phyloP scores from a whole-genome alignment of 2,113 vertebrate genomes.

The Cnemophilus loriae region DNA sequence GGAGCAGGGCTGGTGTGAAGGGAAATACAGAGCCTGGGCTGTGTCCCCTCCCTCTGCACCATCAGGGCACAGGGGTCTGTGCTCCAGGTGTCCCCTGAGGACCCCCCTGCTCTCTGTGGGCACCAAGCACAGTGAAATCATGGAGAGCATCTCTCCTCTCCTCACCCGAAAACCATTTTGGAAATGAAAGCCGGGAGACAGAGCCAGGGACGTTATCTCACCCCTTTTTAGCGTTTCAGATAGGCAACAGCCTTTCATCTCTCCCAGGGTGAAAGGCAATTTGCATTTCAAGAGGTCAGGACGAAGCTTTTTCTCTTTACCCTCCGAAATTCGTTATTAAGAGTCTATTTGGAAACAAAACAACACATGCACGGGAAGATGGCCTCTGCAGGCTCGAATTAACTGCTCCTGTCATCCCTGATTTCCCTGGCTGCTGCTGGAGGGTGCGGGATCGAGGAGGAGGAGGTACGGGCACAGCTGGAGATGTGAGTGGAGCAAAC shows the following conservation, averaged over 20 bases:
- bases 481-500: background rate
- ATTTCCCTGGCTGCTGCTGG: background rate
- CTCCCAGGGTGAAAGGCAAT: background rate
- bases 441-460: background rate
- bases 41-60: background rate
- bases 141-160: background rate
- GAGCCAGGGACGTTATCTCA: background rate
- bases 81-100: background rate
- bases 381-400: background rate
- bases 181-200: background rate
- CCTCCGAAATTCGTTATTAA: background rate
- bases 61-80: fast-evolving
- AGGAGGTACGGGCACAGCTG: fast-evolving
- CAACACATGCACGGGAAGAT: background rate
- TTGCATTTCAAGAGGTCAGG: conserved; percentile 41
- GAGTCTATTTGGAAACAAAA: conserved; percentile 2
- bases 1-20: background rate
- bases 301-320: background rate
- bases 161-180: background rate
- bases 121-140: fast-evolving
- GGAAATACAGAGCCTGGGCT: fast-evolving
- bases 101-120: background rate
- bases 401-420: background rate
- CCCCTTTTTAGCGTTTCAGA: background rate
- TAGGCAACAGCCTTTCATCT: background rate